Evolutionary conservation across 2,888 invertebrate species (phyloP), one percentile per base, ranked within the genome.

Genomic region (Molorchus minor): DNA sequence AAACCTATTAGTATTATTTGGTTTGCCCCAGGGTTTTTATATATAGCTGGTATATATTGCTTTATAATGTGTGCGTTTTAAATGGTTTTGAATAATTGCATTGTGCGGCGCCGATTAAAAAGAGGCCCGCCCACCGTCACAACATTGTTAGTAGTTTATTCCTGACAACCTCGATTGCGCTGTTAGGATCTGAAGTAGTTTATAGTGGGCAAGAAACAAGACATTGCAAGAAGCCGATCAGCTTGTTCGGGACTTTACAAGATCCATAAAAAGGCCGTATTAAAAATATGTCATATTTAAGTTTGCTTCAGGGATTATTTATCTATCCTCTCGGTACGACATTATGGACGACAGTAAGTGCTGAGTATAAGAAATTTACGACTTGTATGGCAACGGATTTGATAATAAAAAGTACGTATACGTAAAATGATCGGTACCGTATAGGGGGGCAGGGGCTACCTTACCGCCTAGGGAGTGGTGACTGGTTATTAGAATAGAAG

Each of bases 171-270:
- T 45, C 29, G 45, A 17, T 29, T 43, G 43, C 21, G 43, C 21
- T 16, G 51, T 38, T 36, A 21, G 25, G 36, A 51, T 51, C 51
- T 38, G 38, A 51, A 52, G 52, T 41, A 25, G 52, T 52, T 52
- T 52, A 52, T 52, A 52, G 41, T 41, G 41, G 52, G 40, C 52
- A 30, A 40, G 40, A 38, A 51, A 51, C 60, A 56, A 36, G 70
- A 73, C 43, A 43, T 30, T 45, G 45, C 30, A 45, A 45, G 30
- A 45, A 45, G 45, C 45, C 30, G 45, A 45, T 45, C 45, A 17
- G 30, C 45, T 30, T 30, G 45, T 30, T 45, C n/a, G 30, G 45
- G 12, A 45, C 17, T 16, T 45, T 30, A 45, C 45, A 30, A 29
- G 45, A 16, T 30, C 30, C 45, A 30, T 30, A 45, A 45, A 45